These are phyloP conservation scores for Dryobotodes eremita DNA, from an alignment of 2,888 invertebrate genomes.

Conservation along the genomic window DNA sequence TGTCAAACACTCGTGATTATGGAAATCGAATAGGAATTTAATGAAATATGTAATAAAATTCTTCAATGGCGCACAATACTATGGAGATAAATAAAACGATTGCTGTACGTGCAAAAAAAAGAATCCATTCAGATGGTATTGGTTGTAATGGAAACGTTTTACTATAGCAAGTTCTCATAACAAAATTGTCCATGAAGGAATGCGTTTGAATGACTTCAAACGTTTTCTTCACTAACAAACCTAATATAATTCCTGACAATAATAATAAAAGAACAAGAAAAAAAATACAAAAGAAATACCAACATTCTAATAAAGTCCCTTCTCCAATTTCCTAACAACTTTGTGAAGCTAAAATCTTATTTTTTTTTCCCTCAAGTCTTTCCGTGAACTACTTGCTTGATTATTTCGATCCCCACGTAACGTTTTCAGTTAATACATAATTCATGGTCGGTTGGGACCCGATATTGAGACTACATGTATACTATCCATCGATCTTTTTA, in stretches of 20 bases:
- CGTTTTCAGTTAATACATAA: slow-evolving; percentile 61
- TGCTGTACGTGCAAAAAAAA: no score
- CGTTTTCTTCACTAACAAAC: no score
- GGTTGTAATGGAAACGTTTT: neutral
- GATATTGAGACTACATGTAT: slow-evolving; percentile 53
- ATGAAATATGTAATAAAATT: neutral
- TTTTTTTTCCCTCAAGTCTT: slow-evolving; percentile 25
- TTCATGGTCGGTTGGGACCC: slow-evolving; percentile 51
- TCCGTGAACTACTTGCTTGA: slow-evolving; percentile 30
- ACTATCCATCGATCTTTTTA: slow-evolving; percentile 61
- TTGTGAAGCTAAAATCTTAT: slow-evolving; percentile 6
- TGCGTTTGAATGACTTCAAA: neutral
- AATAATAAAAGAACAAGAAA: neutral
- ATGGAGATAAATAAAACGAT: neutral
- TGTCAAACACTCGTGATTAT: no score
- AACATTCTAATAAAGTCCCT: neutral
- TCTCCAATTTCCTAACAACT: neutral
- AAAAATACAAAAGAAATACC: neutral
- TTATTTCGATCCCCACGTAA: slow-evolving; percentile 53
- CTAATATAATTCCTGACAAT: neutral
- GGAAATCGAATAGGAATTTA: neutral
- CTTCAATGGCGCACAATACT: neutral
- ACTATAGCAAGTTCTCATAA: neutral
- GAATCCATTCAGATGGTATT: neutral
- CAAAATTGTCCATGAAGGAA: neutral